A percentile compares a stretch with the other conserved stretches of the same genome.
These are phyloP conservation scores for Toxotes jaculatrix DNA, from an alignment of 2,113 vertebrate genomes.

Conservation along the genomic window DNA sequence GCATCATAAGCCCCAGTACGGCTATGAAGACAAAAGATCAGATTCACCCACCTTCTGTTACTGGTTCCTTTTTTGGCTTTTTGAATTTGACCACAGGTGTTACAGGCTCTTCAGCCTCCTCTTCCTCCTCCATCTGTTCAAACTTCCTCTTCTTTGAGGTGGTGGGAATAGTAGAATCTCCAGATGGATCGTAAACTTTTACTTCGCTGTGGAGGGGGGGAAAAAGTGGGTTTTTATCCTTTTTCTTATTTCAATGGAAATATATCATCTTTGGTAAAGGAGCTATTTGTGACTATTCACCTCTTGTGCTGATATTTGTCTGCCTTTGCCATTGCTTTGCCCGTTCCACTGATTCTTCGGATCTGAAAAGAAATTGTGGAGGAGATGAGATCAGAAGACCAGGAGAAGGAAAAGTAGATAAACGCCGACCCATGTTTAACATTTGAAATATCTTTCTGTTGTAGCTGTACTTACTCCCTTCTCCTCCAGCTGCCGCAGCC, in stretches of 20 bases:
- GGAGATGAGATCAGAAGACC: background rate
- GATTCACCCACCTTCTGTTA: slow-evolving; percentile 70
- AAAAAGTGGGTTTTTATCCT: background rate
- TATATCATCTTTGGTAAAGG: background rate
- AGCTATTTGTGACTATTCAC: slow-evolving; percentile 72
- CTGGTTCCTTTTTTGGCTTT: slow-evolving; percentile 87
- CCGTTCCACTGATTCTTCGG: slow-evolving; percentile 94
- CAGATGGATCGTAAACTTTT: slow-evolving; percentile 93
- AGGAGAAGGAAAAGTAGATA: background rate
- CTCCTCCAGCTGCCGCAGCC: slow-evolving; percentile 92
- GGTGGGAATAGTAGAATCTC: slow-evolving; percentile 92
- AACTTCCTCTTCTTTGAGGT: slow-evolving; percentile 94
- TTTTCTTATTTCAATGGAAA: background rate
- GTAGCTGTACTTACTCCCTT: slow-evolving; percentile 88
- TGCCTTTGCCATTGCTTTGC: slow-evolving; percentile 92
- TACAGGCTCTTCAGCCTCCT: slow-evolving; percentile 71
- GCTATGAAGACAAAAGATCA: background rate
- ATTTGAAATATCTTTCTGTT: background rate
- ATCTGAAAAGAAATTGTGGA: slow-evolving; percentile 81
- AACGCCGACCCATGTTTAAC: no score
- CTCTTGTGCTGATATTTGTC: slow-evolving; percentile 98
- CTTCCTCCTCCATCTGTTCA: slow-evolving; percentile 88
- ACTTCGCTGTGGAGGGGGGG: slow-evolving; percentile 86
- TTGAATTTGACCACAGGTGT: slow-evolving; percentile 84
- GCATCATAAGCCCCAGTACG: background rate